Conservation (phyloP, 2,888 invertebrate species). For the Nasonia oneida region DNA sequence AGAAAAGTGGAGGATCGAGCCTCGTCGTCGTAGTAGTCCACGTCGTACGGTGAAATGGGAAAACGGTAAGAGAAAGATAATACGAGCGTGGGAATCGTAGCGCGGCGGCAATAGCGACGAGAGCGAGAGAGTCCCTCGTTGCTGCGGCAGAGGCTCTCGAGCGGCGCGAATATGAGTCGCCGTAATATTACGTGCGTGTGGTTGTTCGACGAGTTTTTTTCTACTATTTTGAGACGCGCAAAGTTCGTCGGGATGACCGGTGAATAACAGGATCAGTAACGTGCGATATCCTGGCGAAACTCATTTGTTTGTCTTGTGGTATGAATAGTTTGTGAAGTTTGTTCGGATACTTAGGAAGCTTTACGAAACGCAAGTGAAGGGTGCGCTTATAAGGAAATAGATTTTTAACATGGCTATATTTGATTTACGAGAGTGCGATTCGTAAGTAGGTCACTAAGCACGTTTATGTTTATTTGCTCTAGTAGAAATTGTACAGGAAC, state of each 20-base stretch:
- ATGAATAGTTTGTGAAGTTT: background rate
- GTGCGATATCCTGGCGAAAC: background rate
- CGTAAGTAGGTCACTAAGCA: background rate
- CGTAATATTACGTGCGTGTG: background rate
- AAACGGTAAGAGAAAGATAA: slow-evolving; percentile 70
- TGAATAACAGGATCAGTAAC: background rate
- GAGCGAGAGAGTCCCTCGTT: background rate
- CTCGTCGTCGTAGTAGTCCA: slow-evolving; percentile 1
- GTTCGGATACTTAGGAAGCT: background rate
- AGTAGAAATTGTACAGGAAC: background rate
- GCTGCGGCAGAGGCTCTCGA: slow-evolving; percentile 17
- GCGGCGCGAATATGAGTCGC: slow-evolving; percentile 55
- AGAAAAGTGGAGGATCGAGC: slow-evolving; percentile 67
- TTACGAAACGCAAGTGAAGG: background rate
- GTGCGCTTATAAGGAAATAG: background rate
- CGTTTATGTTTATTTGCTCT: background rate
- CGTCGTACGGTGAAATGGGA: slow-evolving; percentile 62
- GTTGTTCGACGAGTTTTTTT: background rate
- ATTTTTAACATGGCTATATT: background rate
- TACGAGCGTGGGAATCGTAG: slow-evolving; percentile 71
- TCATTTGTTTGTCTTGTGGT: background rate
- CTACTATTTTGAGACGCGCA: background rate
- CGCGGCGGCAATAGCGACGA: background rate
- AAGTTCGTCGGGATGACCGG: background rate
- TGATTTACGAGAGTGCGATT: background rate